Conservation (phyloP, 2,888 invertebrate species). For the Phengaris alcon region DNA sequence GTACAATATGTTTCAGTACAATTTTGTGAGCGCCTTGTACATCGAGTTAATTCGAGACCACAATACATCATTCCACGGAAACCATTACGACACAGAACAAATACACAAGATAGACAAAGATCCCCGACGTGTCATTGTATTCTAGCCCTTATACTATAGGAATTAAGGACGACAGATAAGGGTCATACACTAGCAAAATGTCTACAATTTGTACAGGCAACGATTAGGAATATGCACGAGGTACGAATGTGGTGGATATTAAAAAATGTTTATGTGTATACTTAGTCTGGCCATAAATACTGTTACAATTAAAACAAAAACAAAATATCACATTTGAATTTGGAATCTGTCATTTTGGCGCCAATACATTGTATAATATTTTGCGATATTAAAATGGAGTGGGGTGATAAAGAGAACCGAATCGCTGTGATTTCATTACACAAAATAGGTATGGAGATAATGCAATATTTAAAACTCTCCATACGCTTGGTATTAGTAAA, state of each 20-base stretch:
- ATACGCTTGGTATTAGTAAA: too few species aligned
- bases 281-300: too few species aligned
- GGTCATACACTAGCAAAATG: constrained; percentile 28
- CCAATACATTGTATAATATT: too few species aligned
- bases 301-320: too few species aligned
- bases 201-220: constrained; percentile 32
- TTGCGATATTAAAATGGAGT: too few species aligned
- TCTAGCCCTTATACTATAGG: neutral
- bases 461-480: too few species aligned
- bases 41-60: constrained; percentile 28
- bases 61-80: constrained; percentile 28
- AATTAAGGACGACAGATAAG: constrained; percentile 22
- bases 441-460: too few species aligned
- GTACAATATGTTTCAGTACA: neutral
- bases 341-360: too few species aligned
- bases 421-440: too few species aligned
- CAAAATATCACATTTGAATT: too few species aligned
- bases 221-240: constrained; percentile 33
- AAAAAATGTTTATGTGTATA: too few species aligned
- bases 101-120: constrained; percentile 25
- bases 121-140: constrained; percentile 6
- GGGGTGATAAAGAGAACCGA: too few species aligned
- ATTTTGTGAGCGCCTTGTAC: neutral
- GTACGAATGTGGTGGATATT: constrained; percentile 22
- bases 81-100: constrained; percentile 29